These are phyloP conservation scores for Caenorhabditis wallacei DNA, from an alignment of 2,888 invertebrate genomes.

Conservation along the genomic window DNA sequence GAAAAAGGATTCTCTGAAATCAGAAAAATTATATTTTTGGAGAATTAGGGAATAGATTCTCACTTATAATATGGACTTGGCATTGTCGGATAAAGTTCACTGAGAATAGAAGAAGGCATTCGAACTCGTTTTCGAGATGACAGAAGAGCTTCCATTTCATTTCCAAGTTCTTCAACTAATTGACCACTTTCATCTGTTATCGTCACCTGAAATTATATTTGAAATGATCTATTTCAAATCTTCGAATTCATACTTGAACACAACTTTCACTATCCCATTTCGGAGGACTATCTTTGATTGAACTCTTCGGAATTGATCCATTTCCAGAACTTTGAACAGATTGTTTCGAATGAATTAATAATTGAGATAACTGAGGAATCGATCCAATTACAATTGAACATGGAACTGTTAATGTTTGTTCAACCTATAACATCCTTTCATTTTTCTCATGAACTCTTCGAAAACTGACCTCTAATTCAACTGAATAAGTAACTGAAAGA, in stretches of 20 bases:
- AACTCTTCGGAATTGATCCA: constrained; percentile 63
- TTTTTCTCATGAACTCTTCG: not conserved
- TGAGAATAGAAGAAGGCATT: constrained; percentile 82
- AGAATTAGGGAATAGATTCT: not conserved
- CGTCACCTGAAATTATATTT: constrained; percentile 68
- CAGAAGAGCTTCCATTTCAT: constrained; percentile 77
- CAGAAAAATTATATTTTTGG: too few relatives aligned
- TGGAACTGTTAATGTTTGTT: constrained; percentile 70
- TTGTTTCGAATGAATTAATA: constrained; percentile 73
- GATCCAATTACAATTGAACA: constrained; percentile 81
- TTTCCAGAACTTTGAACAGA: constrained; percentile 53
- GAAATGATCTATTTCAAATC: not conserved
- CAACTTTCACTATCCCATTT: constrained; percentile 66
- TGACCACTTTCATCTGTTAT: constrained; percentile 79
- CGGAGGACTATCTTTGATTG: constrained; percentile 69
- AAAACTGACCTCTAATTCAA: constrained; percentile 79
- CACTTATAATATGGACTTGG: constrained; percentile 82
- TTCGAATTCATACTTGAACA: constrained; percentile 55
- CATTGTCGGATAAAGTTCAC: constrained; percentile 82
- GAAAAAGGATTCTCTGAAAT: constrained; percentile 80
- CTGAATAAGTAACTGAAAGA: constrained; percentile 79
- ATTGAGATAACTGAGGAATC: constrained; percentile 80
- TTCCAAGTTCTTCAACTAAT: constrained; percentile 73
- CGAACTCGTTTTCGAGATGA: constrained; percentile 81
- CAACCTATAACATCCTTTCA: constrained; percentile 66